Conservation (phyloP, 2,113 vertebrate species). For the Stercorarius parasiticus region DNA sequence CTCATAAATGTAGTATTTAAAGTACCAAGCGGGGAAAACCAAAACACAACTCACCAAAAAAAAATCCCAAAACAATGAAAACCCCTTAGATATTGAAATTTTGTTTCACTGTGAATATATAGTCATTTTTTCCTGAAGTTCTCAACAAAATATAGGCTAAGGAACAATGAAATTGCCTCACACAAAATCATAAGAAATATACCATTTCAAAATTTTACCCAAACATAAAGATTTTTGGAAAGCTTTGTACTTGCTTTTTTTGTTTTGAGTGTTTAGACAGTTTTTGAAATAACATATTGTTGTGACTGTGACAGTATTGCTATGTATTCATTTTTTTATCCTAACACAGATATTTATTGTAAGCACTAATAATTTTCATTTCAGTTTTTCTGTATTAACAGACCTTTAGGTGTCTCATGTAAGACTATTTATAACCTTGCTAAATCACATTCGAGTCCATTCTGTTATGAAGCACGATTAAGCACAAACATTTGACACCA, state of each 20-base stretch:
- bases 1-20: neutral
- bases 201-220: neutral
- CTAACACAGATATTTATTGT: neutral
- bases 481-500: neutral
- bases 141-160: neutral
- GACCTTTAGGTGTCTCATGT: neutral
- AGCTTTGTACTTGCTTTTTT: neutral
- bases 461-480: neutral
- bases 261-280: too few species aligned
- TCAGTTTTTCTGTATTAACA: neutral
- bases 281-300: neutral
- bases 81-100: neutral
- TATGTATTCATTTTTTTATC: neutral
- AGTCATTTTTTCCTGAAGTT: neutral
- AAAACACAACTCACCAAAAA: neutral
- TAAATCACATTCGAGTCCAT: neutral
- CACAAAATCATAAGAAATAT: neutral
- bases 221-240: neutral
- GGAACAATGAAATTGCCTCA: neutral
- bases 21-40: fast-evolving
- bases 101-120: neutral
- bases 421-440: neutral
- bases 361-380: neutral
- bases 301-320: neutral
- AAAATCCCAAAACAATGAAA: fast-evolving